phyloP scores from a whole-genome alignment of 1,140 invertebrate genomes.

The Eriocheir sinensis region DNA sequence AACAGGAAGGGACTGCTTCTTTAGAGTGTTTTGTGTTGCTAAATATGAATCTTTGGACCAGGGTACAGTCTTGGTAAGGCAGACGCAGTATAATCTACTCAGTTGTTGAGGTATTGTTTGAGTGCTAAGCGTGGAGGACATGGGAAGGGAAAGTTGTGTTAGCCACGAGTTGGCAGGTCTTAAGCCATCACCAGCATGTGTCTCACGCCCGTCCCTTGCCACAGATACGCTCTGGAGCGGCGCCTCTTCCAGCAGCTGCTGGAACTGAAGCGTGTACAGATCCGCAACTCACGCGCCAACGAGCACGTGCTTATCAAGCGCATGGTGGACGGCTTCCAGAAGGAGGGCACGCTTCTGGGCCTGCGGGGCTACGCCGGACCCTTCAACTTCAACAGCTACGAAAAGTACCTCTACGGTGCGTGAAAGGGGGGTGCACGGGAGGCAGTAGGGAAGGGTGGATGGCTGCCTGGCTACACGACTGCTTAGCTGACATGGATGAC shows the following conservation, averaged over 20 bases:
- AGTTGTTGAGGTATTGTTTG: too few species aligned
- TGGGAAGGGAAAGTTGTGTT: too few species aligned
- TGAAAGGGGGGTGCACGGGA: background rate
- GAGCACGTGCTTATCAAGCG: slow-evolving; percentile 95
- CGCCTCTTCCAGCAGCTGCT: slow-evolving; percentile 97
- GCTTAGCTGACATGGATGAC: background rate
- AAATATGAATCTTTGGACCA: too few species aligned
- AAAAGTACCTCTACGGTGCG: slow-evolving; percentile 93
- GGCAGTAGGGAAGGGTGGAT: background rate
- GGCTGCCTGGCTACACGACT: background rate
- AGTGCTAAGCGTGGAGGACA: too few species aligned
- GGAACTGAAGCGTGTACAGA: slow-evolving; percentile 95
- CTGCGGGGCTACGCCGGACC: slow-evolving; percentile 88
- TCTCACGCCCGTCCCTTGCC: background rate
- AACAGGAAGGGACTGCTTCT: too few species aligned
- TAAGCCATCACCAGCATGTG: too few species aligned
- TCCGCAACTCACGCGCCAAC: slow-evolving; percentile 93
- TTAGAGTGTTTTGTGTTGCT: too few species aligned
- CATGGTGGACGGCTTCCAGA: slow-evolving; percentile 89
- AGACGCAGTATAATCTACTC: too few species aligned
- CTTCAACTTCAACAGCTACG: slow-evolving; percentile 92
- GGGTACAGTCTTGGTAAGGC: too few species aligned
- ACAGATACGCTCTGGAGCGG: slow-evolving; percentile 93
- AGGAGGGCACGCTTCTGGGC: slow-evolving; percentile 88
- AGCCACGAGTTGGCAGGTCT: too few species aligned